These are phyloP conservation scores for Rotaria magnacalcarata DNA, from an alignment of 2,888 invertebrate species.

Conservation along the genomic window DNA sequence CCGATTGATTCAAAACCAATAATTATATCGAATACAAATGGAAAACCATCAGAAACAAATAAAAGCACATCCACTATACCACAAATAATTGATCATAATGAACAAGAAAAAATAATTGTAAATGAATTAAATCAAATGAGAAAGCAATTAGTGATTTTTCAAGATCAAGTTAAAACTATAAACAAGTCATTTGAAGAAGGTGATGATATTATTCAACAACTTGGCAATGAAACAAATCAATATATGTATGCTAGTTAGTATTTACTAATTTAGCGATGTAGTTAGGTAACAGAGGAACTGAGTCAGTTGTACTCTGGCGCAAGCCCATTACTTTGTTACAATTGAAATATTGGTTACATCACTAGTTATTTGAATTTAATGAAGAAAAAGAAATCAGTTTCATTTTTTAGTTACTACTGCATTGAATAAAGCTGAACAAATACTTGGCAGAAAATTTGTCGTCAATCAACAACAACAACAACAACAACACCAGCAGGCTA, in stretches of 20 bases:
- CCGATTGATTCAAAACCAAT: background rate
- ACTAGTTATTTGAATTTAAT: no score
- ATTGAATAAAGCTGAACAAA: background rate
- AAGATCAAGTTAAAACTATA: background rate
- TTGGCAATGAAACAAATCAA: background rate
- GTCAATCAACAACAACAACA: background rate
- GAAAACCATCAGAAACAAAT: background rate
- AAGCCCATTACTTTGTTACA: no score
- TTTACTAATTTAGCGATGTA: no score
- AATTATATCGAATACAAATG: background rate
- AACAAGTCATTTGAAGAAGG: background rate
- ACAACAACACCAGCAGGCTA: no score
- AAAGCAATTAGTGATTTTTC: background rate
- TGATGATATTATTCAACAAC: background rate
- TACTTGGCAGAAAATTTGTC: background rate
- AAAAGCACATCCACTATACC: background rate
- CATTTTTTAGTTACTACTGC: background rate
- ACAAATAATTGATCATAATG: background rate
- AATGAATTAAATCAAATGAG: background rate
- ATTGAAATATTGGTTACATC: no score
- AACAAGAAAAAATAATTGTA: background rate
- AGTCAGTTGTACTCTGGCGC: no score
- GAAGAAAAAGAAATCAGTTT: no score
- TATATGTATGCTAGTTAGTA: constrained; percentile 9
- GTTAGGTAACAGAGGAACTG: no score